A percentile compares a stretch with the other conserved stretches of the same genome.
These are phyloP conservation scores for Xiphophorus hellerii DNA, from an alignment of 2,113 vertebrate genomes.

Conservation along the genomic window DNA sequence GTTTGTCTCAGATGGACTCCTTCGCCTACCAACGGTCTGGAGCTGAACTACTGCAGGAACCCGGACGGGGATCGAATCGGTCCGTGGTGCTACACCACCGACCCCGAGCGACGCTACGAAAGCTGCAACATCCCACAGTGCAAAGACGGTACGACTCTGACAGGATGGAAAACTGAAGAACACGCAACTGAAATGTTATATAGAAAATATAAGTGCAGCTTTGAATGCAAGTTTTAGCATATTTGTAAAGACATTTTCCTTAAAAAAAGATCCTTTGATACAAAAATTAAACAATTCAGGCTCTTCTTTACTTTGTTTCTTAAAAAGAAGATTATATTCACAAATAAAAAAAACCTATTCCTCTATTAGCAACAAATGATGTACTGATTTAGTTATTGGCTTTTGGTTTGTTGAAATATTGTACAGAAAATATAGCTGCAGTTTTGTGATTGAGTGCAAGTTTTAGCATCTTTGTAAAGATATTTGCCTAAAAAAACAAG, in stretches of 20 bases:
- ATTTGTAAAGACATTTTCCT: not conserved
- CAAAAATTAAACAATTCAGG: too few species aligned
- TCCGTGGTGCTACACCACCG: constrained; percentile 93
- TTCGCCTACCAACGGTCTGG: constrained; percentile 84
- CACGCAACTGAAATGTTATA: too few species aligned
- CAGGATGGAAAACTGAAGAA: too few species aligned
- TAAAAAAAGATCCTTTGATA: too few species aligned
- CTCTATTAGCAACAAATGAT: too few species aligned
- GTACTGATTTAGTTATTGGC: not conserved
- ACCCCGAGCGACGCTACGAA: constrained; percentile 86
- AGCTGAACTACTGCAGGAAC: constrained; percentile 95
- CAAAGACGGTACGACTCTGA: constrained; percentile 80
- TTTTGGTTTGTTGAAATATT: too few species aligned
- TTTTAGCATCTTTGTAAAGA: not conserved
- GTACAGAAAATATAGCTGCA: not conserved
- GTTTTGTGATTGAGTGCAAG: not conserved
- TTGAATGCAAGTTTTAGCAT: not conserved
- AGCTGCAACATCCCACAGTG: constrained; percentile 90
- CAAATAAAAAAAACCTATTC: too few species aligned
- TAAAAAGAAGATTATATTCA: too few species aligned
- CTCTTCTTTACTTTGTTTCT: too few species aligned
- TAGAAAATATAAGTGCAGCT: not conserved
- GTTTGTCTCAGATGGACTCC: constrained; percentile 84
- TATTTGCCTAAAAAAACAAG: too few species aligned
- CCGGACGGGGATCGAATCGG: constrained; percentile 88